Conservation (phyloP, 2,888 invertebrate species). For the Apomyelois bistriatella region DNA sequence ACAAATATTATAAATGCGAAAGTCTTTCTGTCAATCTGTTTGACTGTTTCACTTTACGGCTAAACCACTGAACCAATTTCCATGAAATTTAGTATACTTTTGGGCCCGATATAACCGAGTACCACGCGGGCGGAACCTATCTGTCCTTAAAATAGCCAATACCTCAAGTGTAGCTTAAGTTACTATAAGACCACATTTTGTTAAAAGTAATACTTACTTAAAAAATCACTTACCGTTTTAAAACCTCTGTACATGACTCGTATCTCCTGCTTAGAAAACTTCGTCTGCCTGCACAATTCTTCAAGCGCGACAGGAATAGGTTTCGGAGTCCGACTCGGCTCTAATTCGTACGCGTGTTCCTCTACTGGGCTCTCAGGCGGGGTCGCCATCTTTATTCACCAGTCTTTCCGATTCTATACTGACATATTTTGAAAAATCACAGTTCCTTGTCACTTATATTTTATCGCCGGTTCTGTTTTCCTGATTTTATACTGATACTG, state of each 20-base stretch:
- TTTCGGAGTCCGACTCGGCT: slow-evolving; percentile 88
- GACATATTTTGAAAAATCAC: slow-evolving; percentile 21
- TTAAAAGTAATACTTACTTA: too few species aligned
- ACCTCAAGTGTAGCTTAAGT: too few species aligned
- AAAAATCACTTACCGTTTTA: slow-evolving; percentile 87
- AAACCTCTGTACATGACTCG: slow-evolving; percentile 98
- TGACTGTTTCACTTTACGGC: too few species aligned
- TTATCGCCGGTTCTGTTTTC: too few species aligned
- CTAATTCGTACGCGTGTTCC: slow-evolving; percentile 92
- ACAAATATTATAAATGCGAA: too few species aligned
- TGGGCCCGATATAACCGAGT: too few species aligned
- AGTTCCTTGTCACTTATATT: slow-evolving; percentile 17
- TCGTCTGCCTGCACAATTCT: slow-evolving; percentile 94
- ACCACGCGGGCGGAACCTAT: too few species aligned
- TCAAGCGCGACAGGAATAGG: slow-evolving; percentile 93
- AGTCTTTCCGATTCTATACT: slow-evolving; percentile 11
- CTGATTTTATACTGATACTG: slow-evolving; percentile 9
- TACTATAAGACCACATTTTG: too few species aligned
- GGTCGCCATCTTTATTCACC: slow-evolving; percentile 81
- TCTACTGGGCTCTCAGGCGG: slow-evolving; percentile 93
- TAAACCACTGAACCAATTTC: too few species aligned
- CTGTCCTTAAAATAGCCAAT: too few species aligned
- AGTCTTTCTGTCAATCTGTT: too few species aligned
- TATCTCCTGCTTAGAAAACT: slow-evolving; percentile 97
- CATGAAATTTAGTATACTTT: too few species aligned